Base-by-base conservation (phyloP, 1,140 invertebrate species). In the Acromyrmex charruanus region DNA sequence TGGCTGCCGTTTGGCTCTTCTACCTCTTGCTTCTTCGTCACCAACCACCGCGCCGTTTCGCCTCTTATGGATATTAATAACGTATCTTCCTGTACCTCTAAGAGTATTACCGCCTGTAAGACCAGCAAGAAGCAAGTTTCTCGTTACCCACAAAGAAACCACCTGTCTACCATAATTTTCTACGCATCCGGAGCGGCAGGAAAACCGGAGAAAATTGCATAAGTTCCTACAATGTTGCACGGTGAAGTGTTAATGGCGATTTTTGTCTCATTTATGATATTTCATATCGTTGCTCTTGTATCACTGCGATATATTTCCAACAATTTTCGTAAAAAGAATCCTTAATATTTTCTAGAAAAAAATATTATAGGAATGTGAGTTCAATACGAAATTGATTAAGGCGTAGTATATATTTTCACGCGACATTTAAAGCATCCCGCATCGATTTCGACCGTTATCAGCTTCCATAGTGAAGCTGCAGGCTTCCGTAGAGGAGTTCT, bases 31-130 rank as follows among this genome's bases (percentile, higher is more conserved):
- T 80, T 71, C 85, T 81, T 71, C 44, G 49, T 84, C 61, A 69
- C 44, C 49, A 79, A 39, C 86, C 51, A 10, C 58, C 75, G 75
- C 58, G 79, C 49, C n/a, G 59, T 72, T 66, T 88, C 84, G 87
- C 84, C 86, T 87, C 61, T 85, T 80, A 61, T 55, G 80, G 86
- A 87, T 92, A 92, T 92, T 90, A 90, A 92, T 92, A 90, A 91
- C 87, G 63, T 53, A 75, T 81, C 88, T 77, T 55, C 71, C 65
- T 58, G 86, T 61, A 65, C 10, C 77, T 68, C 63, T 75, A 77
- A 86, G 81, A 81, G 89, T 77, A 65, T 89, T 89, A 79, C 79
- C 82, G 68, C 44, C 71, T 68, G 69, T 68, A 69, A 44, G 66
- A 82, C 51, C 39, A 35, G 63, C 51, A 80, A 82, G 77, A 74